phyloP scores from a whole-genome alignment of 2,888 invertebrate species.

The Thysanoteuthis rhombus region DNA sequence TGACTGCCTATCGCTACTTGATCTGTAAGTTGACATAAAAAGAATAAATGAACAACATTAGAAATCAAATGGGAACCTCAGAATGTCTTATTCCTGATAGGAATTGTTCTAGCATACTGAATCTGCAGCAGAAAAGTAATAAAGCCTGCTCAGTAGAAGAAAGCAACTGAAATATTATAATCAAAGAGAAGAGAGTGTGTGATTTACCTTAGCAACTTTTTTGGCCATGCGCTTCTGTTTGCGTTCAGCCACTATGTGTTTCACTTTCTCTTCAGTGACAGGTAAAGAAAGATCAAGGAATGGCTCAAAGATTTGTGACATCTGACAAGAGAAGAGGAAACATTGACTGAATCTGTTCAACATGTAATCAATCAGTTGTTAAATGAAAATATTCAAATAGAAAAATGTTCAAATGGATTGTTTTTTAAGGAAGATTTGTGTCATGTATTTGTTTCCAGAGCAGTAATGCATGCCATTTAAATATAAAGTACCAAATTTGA shows the following conservation, averaged over 20 bases:
- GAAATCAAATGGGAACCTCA: too few relatives aligned
- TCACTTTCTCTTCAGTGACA: conserved; percentile 72
- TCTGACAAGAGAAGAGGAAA: conserved; percentile 69
- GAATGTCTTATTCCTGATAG: too few relatives aligned
- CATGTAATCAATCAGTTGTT: background rate
- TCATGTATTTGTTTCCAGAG: too few relatives aligned
- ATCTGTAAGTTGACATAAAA: too few relatives aligned
- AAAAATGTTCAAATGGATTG: background rate
- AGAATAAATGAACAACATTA: too few relatives aligned
- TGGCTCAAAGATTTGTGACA: conserved; percentile 87
- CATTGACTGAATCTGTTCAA: background rate
- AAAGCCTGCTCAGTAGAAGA: too few relatives aligned
- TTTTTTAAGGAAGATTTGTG: background rate
- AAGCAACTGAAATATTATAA: too few relatives aligned
- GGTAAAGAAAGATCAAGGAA: conserved; percentile 96
- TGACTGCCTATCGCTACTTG: too few relatives aligned
- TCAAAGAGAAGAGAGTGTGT: background rate
- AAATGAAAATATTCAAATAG: background rate
- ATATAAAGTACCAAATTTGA: too few relatives aligned
- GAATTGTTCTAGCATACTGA: too few relatives aligned
- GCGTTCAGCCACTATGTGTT: conserved; percentile 22
- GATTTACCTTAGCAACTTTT: conserved; percentile 52
- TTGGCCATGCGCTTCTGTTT: conserved; percentile 59
- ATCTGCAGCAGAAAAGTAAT: too few relatives aligned
- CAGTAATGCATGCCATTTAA: too few relatives aligned